Conservation (phyloP, 2,113 vertebrate species). For the Gavia stellata region DNA sequence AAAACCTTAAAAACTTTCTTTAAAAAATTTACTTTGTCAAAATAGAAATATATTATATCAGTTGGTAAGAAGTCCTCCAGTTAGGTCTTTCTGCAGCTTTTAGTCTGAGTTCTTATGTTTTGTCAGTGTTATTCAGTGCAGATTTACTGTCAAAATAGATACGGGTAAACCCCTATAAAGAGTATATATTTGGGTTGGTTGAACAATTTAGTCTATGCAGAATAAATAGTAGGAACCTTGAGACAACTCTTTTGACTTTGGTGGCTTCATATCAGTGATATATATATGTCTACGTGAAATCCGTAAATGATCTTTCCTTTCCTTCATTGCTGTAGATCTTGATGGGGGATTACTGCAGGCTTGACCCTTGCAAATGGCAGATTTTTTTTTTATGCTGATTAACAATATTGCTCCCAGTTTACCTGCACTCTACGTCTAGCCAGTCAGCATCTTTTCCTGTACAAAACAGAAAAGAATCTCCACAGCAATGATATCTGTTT, state of each 20-base stretch:
- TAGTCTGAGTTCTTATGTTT: not conserved
- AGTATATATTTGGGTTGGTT: not conserved
- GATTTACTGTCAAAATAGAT: not conserved
- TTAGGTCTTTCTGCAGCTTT: not conserved
- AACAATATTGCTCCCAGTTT: not conserved
- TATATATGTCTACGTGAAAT: not conserved
- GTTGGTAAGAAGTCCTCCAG: not conserved
- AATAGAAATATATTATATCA: not conserved
- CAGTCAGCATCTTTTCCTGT: not conserved
- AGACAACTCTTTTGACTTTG: not conserved
- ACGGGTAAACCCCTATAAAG: not conserved
- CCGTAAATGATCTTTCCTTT: not conserved
- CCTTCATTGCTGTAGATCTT: not conserved
- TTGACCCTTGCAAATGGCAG: not conserved
- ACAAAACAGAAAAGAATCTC: not conserved
- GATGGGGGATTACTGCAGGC: not conserved
- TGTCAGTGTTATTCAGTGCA: not conserved
- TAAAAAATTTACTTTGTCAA: not conserved
- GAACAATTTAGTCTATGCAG: not conserved
- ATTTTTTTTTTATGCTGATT: not conserved
- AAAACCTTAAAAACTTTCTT: not conserved
- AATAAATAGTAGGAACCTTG: not conserved
- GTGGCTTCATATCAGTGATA: not conserved
- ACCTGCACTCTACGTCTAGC: not conserved
- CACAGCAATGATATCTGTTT: not conserved